Base-by-base conservation (phyloP, 2,797 vertebrate species). In the Scarus forsteni region DNA sequence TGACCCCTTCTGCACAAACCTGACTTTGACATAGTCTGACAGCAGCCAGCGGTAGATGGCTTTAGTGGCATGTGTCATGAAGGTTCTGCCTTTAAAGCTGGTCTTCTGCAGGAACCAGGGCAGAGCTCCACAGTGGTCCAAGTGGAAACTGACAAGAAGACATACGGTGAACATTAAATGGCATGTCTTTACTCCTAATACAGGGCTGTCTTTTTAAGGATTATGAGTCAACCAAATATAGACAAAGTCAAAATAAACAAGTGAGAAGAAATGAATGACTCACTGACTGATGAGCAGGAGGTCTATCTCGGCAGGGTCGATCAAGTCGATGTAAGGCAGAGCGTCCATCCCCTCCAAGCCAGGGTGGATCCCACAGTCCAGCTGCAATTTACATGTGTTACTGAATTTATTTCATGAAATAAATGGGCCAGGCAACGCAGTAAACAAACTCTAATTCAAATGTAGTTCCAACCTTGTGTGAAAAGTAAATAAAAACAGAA, bases 81-180 rank as follows among this genome's bases (percentile, higher is more conserved):
- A 98, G 0, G 97, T 99, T 69, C 98, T 94, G 79, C 98, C 97
- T 94, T 99, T 99, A 86, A 99, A 99, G 90, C 97, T 98, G 19
- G 97, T 99, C 89, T 99, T 99, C 88, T 99, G 97, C 48, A 99
- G 94, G 91, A 99, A 98, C 97, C 97, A 99, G 1, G 97, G 97
- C 75, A 99, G 90, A 55, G 97, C 97, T n/a, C 97, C 97, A 89
- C 97, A 99, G 87, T 98, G 97, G 93, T 99, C 97, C 90, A 99
- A 91, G 84, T 99, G 97, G 84, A 99, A 99, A 87, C 98, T 99
- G 81, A 51, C 3, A 6, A 57, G 62, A 64, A 5, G 10, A 66
- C 10, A 53, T 1, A 58, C 27, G 4, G 27, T 27, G 27, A 27
- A 15, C 9, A 57, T 55, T 3, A 67, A 59, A 53, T 43, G 10